These are phyloP conservation scores for Wasmannia auropunctata DNA, from an alignment of 1,140 invertebrate genomes.

Conservation along the genomic window DNA sequence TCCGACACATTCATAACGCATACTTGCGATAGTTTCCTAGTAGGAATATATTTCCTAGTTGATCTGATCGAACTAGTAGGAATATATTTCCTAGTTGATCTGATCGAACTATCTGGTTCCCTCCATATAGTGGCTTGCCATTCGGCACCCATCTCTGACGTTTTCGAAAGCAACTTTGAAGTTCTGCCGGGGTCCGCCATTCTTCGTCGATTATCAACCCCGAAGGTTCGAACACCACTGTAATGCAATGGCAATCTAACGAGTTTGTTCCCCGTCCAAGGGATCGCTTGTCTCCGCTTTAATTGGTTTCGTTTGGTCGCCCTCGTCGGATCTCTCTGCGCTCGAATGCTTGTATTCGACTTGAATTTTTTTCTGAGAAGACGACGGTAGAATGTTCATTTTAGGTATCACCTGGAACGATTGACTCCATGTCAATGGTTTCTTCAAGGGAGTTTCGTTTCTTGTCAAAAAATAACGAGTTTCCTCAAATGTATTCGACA, in stretches of 20 bases:
- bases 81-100: no score
- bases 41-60: no score
- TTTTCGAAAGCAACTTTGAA: neutral
- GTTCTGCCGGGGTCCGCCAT: no score
- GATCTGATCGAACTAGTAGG: no score
- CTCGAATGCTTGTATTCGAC: slow-evolving; percentile 9
- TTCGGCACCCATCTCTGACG: neutral
- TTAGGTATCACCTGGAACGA: slow-evolving; percentile 63
- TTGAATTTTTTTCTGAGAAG: slow-evolving; percentile 17
- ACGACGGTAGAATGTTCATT: slow-evolving; percentile 11
- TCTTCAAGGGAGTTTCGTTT: no score
- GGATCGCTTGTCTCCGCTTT: neutral
- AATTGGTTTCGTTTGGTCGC: neutral
- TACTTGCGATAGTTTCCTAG: no score
- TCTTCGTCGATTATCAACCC: neutral
- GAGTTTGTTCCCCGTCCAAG: neutral
- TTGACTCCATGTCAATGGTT: slow-evolving; percentile 64
- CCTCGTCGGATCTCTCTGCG: neutral
- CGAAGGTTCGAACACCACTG: slow-evolving; percentile 5
- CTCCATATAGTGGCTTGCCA: neutral
- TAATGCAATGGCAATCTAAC: no score
- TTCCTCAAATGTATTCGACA: neutral
- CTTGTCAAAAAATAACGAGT: neutral
- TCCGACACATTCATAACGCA: no score
- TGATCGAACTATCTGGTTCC: no score